phyloP scores from a whole-genome alignment of 53 echinoderm and acorn worm species.

The Echinarachnius parma region DNA sequence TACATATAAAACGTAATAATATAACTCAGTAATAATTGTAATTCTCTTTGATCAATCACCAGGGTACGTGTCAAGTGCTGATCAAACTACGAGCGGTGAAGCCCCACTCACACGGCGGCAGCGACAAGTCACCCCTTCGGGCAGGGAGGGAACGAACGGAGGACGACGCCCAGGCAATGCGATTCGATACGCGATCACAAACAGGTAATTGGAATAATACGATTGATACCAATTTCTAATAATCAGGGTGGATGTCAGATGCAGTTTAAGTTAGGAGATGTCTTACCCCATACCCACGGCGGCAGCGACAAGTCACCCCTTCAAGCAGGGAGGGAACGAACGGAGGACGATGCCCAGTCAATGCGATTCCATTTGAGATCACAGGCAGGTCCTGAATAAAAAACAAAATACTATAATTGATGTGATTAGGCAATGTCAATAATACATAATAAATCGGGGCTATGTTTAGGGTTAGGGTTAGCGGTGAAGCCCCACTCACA shows the following conservation, averaged over 20 bases:
- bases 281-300: slow-evolving; percentile 43
- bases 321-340: slow-evolving; percentile 1
- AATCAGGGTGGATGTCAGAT: slow-evolving; percentile 88
- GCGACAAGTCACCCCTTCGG: no score
- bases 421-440: no score
- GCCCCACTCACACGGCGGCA: slow-evolving; percentile 30
- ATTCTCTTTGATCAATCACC: background rate
- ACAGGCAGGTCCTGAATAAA: background rate
- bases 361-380: background rate
- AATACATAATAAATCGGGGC: slow-evolving; percentile 83
- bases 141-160: background rate
- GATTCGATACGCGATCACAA: background rate
- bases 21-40: no score
- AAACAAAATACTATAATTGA: no score
- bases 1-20: no score
- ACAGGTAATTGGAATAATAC: slow-evolving; percentile 13
- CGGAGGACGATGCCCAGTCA: background rate
- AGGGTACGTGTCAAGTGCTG: slow-evolving; percentile 94
- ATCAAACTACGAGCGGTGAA: slow-evolving; percentile 74
- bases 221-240: no score
- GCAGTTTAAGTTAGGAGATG: slow-evolving; percentile 67
- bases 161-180: background rate
- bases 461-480: slow-evolving; percentile 64
- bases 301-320: no score
- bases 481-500: slow-evolving; percentile 58